phyloP scores from a whole-genome alignment of 2,797 vertebrate species.

The Chiloscyllium punctatum region DNA sequence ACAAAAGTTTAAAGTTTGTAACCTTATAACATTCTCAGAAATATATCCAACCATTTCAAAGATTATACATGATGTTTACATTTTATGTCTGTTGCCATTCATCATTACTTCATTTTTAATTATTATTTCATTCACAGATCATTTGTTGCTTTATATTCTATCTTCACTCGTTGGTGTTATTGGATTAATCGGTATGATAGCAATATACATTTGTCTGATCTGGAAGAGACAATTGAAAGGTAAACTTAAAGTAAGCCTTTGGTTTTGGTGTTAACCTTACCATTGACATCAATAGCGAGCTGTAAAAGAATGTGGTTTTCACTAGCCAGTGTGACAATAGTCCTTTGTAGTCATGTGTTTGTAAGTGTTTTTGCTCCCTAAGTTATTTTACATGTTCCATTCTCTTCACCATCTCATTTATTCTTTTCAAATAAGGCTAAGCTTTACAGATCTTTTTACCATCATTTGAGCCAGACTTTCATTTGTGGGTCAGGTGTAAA shows the following conservation, averaged over 20 bases:
- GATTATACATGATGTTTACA: not conserved
- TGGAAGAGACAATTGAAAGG: slow-evolving; percentile 19
- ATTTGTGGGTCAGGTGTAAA: too few species aligned
- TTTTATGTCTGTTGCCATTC: not conserved
- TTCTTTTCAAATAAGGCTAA: not conserved
- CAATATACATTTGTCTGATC: not conserved
- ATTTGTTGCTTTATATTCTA: not conserved
- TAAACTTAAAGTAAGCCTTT: not conserved
- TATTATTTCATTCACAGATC: slow-evolving; percentile 6
- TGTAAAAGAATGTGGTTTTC: slow-evolving; percentile 28
- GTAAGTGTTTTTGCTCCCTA: not conserved
- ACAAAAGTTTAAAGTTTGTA: not conserved
- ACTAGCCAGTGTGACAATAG: not conserved
- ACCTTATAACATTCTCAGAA: not conserved
- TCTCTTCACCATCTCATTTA: not conserved
- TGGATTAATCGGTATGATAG: not conserved
- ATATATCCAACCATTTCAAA: not conserved
- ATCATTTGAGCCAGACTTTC: too few species aligned
- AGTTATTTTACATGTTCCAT: not conserved
- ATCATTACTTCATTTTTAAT: not conserved
- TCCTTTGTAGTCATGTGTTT: not conserved
- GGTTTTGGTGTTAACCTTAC: slow-evolving; percentile 32
- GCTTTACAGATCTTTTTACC: not conserved
- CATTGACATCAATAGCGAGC: slow-evolving; percentile 7
- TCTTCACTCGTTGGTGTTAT: not conserved